Evolutionary conservation across 2,797 vertebrate genomes (phyloP).

Genomic region (Pseudochirops corinnae): DNA sequence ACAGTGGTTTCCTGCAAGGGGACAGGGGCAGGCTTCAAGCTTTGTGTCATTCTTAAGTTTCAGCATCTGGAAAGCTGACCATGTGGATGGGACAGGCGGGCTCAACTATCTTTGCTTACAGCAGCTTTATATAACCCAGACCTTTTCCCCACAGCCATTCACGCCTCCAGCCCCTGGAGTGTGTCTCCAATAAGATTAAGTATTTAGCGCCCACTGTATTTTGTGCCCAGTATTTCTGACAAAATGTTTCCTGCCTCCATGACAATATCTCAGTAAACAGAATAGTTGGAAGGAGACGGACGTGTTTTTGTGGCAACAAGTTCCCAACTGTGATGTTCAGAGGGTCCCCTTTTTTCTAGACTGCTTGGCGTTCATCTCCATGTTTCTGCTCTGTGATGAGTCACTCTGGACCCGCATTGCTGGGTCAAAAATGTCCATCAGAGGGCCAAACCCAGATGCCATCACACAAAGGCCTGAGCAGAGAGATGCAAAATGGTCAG

Average conservation of each 20-base stretch:
- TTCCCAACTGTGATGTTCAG: conserved; percentile 29
- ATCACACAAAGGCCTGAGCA: not conserved
- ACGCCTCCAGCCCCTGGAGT: conserved; percentile 57
- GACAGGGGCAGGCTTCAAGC: conserved; percentile 52
- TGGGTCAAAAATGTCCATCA: not conserved
- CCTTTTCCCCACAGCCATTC: conserved; percentile 70
- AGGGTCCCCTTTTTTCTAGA: not conserved
- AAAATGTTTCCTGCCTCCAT: conserved; percentile 81
- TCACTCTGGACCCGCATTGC: conserved; percentile 42
- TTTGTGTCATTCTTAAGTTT: conserved; percentile 64
- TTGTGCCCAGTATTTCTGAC: conserved; percentile 78
- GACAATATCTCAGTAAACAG: conserved; percentile 75
- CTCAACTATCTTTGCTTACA: conserved; percentile 52
- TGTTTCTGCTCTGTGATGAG: conserved; percentile 53
- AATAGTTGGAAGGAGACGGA: conserved; percentile 54
- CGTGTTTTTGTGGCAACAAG: conserved; percentile 56
- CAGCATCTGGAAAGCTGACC: conserved; percentile 63
- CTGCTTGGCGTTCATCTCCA: conserved; percentile 65
- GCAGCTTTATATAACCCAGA: conserved; percentile 61
- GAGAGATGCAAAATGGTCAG: not conserved
- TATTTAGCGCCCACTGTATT: conserved; percentile 69
- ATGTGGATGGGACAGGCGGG: conserved; percentile 32
- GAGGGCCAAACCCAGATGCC: not conserved
- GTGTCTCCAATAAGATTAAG: conserved; percentile 67
- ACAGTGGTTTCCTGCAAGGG: conserved; percentile 59